phyloP scores from a whole-genome alignment of 2,113 vertebrate genomes.

The Burhinus oedicnemus region DNA sequence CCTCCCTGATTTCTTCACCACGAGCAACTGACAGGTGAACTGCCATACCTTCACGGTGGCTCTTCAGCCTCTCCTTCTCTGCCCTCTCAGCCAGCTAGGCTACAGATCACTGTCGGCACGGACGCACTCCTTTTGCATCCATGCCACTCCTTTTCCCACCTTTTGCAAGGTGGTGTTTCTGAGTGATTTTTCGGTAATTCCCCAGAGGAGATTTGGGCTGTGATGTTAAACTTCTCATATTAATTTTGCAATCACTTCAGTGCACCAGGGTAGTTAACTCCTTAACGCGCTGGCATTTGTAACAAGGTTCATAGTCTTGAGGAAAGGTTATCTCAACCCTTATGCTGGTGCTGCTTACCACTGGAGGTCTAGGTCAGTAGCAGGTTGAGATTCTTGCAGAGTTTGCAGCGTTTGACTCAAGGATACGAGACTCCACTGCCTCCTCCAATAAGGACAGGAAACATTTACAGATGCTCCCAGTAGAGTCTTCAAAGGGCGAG shows the following conservation, averaged over 20 bases:
- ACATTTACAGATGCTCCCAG: slow-evolving; percentile 4
- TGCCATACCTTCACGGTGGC: not conserved
- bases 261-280: not conserved
- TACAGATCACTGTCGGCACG: not conserved
- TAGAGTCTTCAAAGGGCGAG: slow-evolving; percentile 22
- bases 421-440: not conserved
- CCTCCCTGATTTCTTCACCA: not conserved
- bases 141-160: not conserved
- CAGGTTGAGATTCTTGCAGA: not conserved
- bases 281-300: not conserved
- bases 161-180: not conserved
- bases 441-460: not conserved
- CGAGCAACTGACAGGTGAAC: not conserved
- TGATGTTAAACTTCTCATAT: not conserved
- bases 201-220: not conserved
- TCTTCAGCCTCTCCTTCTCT: not conserved
- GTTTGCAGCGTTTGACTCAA: not conserved
- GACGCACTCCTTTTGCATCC: not conserved
- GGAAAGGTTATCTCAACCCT: not conserved
- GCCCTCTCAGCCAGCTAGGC: not conserved
- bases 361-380: not conserved
- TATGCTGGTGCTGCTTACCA: not conserved
- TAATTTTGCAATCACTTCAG: not conserved
- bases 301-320: not conserved
- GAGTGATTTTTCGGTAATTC: not conserved